Base-by-base conservation (phyloP, 2,113 vertebrate species). In the Apodemus speciosus region DNA sequence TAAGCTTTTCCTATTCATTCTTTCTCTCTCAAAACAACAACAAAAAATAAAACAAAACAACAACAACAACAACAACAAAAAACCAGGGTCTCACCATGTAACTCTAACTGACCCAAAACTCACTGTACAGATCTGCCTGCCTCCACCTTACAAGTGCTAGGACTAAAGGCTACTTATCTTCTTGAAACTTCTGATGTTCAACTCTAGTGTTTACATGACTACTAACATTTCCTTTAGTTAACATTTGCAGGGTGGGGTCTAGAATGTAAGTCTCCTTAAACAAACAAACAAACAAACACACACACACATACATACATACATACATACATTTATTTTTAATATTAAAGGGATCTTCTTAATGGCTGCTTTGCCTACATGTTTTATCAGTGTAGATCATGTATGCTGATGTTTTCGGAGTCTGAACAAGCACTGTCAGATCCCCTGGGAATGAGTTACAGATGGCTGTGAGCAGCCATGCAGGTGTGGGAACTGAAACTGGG, bases 101-200 rank as follows among this genome's bases (percentile, higher is more conserved):
- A 75, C 72, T 46, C 23, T 76, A 76, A 27, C 43, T 32, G 27
- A 76, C 43, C 8, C 75, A 35, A 77, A 77, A 51, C 30, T 77
- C 30, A 77, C 30, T 51, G 46, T 77, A 49, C 35, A 51, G 46
- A 35, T 77, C 27, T 20, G 46, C 46, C 75, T 77, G 30, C 30
- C 16, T 51, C 27, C 35, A 8, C 30, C 2, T 51, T 10, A 8
- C 30, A 20, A 77, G 46, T 77, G 75, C 75, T 51, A 20, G 46
- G 46, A 77, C 35, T 77, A 77, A 77, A 77, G 75, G 43, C 49
- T 53, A 30, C 43, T 43, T 83, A 83, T 20, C 40, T 79, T 91
- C 60, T 85, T 95, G 49, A 71, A 51, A 80, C 53, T 88, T 87
- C 35, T 92, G 1, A 92, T 92, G 85, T 80, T 73, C 94, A 93